These are phyloP conservation scores for Frankliniella intonsa DNA, from an alignment of 2,888 invertebrate genomes.

Conservation along the genomic window DNA sequence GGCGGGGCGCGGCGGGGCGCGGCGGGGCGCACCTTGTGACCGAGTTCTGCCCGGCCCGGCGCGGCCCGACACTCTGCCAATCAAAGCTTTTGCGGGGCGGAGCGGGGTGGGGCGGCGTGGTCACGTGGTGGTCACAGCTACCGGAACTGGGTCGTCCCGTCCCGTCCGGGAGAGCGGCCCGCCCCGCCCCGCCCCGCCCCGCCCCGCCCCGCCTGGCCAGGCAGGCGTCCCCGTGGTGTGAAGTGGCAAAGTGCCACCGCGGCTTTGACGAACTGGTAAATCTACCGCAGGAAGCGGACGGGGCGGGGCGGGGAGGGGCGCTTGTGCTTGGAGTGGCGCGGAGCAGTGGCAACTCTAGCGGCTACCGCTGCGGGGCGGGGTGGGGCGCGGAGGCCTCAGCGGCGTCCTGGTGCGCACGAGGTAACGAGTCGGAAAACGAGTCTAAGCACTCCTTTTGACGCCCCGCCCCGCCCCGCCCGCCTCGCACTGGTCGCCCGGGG, in stretches of 20 bases:
- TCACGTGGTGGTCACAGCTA: background rate
- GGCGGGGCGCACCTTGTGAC: background rate
- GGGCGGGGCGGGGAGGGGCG: background rate
- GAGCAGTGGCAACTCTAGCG: no score
- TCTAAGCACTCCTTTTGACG: background rate
- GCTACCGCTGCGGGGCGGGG: background rate
- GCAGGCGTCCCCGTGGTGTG: no score
- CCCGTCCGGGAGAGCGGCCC: background rate
- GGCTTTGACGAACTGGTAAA: no score
- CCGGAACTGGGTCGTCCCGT: slow-evolving; percentile 10
- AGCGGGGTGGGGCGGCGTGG: background rate
- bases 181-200: background rate
- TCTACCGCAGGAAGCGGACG: no score
- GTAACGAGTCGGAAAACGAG: slow-evolving; percentile 26
- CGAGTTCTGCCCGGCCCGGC: background rate
- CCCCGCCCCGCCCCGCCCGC: background rate
- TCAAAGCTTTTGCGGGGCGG: no score
- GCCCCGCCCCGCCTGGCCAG: background rate
- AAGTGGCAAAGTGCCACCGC: no score
- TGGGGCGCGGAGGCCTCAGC: background rate
- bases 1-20: no score
- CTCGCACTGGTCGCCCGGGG: background rate
- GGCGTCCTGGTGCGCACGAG: background rate
- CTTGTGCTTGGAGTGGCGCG: background rate
- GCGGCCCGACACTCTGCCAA: no score